phyloP scores from a whole-genome alignment of 2,797 vertebrate species.

The Orestias chungarensis region DNA sequence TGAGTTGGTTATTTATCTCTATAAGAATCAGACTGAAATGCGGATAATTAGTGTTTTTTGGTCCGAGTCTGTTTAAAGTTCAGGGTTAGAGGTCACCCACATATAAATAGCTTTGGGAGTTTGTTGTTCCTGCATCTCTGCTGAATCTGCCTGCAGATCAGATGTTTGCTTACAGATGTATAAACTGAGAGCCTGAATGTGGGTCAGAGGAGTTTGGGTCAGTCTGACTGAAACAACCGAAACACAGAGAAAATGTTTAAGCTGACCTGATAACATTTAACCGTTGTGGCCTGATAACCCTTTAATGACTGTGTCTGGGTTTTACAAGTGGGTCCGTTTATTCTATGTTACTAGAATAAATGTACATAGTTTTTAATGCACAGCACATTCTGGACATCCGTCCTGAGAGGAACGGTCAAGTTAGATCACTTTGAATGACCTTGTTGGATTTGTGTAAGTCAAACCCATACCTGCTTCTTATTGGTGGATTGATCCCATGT shows the following conservation, averaged over 20 bases:
- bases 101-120: not conserved
- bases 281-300: not conserved
- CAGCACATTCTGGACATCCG: too few relatives aligned
- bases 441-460: too few relatives aligned
- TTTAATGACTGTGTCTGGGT: too few relatives aligned
- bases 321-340: not conserved
- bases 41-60: not conserved
- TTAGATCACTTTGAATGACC: too few relatives aligned
- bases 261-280: not conserved
- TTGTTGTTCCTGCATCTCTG: not conserved
- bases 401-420: not conserved
- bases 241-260: not conserved
- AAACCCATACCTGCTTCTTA: not conserved
- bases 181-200: constrained; percentile 9
- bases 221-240: not conserved
- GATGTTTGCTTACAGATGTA: constrained; percentile 3
- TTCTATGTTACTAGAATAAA: too few relatives aligned
- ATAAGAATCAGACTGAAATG: not conserved
- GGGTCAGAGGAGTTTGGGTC: constrained; percentile 10
- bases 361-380: too few relatives aligned
- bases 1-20: too few relatives aligned
- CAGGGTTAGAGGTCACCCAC: constrained; percentile 2
- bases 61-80: not conserved
- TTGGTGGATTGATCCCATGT: not conserved
- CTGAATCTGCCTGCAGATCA: not conserved